Evolutionary conservation across 1,140 invertebrate genomes (phyloP).

Genomic region (Nasonia giraulti): DNA sequence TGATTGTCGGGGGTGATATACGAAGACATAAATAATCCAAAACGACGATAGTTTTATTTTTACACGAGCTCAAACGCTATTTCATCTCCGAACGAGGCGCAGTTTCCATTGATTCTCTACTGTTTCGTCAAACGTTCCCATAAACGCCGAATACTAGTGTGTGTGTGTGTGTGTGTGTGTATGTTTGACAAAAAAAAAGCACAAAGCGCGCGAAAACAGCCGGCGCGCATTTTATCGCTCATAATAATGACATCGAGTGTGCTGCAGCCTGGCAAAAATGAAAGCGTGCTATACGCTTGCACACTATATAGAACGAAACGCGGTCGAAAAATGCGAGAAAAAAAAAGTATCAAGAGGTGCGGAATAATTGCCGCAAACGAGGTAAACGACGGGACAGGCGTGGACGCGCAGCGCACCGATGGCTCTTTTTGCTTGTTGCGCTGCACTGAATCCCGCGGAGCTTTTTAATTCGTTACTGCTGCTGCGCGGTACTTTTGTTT

Average conservation of each 20-base stretch:
- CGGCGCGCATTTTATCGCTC: conserved; percentile 13
- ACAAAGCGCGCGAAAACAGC: background rate
- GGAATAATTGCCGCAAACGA: background rate
- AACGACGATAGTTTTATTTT: too few relatives aligned
- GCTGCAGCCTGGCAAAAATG: background rate
- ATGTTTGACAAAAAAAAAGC: background rate
- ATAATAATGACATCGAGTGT: conserved; percentile 32
- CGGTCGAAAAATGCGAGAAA: conserved; percentile 1
- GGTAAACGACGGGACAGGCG: background rate
- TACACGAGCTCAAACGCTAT: too few relatives aligned
- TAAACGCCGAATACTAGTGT: too few relatives aligned
- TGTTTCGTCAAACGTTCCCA: too few relatives aligned
- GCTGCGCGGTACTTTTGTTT: background rate
- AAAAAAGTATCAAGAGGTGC: conserved; percentile 7
- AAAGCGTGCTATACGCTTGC: background rate
- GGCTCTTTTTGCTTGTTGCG: background rate
- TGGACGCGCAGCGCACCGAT: background rate
- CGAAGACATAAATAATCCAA: too few relatives aligned
- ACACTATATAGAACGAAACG: background rate
- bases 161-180: too few relatives aligned
- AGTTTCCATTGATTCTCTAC: too few relatives aligned
- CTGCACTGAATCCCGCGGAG: background rate
- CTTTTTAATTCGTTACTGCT: background rate
- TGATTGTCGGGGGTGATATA: too few relatives aligned
- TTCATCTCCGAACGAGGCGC: too few relatives aligned